Base-by-base conservation (phyloP, 2,113 vertebrate genomes). In the Chauna torquata region DNA sequence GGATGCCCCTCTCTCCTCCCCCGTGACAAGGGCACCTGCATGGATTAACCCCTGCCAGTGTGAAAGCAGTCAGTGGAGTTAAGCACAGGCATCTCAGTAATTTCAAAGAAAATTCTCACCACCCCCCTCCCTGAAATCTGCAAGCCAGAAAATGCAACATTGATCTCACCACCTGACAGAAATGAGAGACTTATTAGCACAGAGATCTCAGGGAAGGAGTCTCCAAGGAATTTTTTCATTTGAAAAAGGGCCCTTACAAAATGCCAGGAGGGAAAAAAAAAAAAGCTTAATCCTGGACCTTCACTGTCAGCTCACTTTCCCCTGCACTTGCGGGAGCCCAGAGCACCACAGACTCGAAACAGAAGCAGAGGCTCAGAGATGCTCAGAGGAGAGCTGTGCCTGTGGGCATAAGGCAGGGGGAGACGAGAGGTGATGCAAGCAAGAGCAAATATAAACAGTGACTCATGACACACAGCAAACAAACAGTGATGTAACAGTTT, bases 361-460 rank as follows among this genome's bases (percentile, higher is more conserved):
- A 80, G 47, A 32, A 78, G 81, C 69, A 70, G 62, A 54, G 15
- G 45, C 36, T 77, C 20, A 1, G 4, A 64, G 64, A 28, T 12
- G 7, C 70, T 58, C 10, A 6, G 44, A 85, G 50, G 30, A 75
- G 49, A 83, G 20, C 20, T 70, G 77, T 10, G 86, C 61, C 82
- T 96, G 79, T 7, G 8, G 76, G 82, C 2, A 1, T 28, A 28
- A 91, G 34, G 52, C 66, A 25, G 49, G 66, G 42, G 50, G 87
- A 95, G 22, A 80, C 65, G 25, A 83, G 50, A 36, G 4, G 64
- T 74, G 84, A 34, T 0, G 0, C 16, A 28, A 88, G 68, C 16
- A 9, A 71, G 94, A 88, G 91, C 86, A 76, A 93, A 95, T 30
- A 79, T 6, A 86, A 92, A 82, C 62, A 91, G 54, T 86, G 91